phyloP scores from a whole-genome alignment of 30 jellyfish, hydroid and myxozoan species.

The Aurelia coerulea region DNA sequence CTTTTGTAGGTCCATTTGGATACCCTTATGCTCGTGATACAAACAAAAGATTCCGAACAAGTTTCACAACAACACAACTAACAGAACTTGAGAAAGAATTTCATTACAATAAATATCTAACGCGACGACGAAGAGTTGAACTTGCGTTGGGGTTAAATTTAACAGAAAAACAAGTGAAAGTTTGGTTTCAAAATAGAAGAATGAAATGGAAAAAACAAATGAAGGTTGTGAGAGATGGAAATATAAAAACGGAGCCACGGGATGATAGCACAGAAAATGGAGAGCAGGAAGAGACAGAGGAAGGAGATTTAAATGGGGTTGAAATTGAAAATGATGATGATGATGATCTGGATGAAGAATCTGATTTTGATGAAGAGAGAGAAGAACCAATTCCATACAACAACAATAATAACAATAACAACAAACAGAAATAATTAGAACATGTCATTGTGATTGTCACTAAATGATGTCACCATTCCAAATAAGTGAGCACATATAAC shows the following conservation, averaged over 20 bases:
- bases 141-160: slow-evolving; percentile 78
- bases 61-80: slow-evolving; percentile 83
- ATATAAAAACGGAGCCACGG: not conserved
- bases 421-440: no score
- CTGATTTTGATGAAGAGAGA: slow-evolving; percentile 23
- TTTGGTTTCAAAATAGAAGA: slow-evolving; percentile 90
- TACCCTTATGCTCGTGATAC: slow-evolving; percentile 75
- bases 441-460: no score
- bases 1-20: slow-evolving; percentile 37
- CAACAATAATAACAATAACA: no score
- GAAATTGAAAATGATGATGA: slow-evolving; percentile 43
- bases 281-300: slow-evolving; percentile 32
- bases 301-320: slow-evolving; percentile 20
- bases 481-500: not conserved
- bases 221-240: slow-evolving; percentile 44
- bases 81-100: slow-evolving; percentile 88
- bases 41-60: slow-evolving; percentile 80
- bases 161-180: slow-evolving; percentile 87
- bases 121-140: slow-evolving; percentile 84
- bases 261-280: slow-evolving; percentile 31
- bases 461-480: not conserved
- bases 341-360: slow-evolving; percentile 17
- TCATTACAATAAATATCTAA: slow-evolving; percentile 72
- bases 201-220: slow-evolving; percentile 88
- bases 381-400: not conserved